Base-by-base conservation (phyloP, 2,797 vertebrate genomes). In the Arnoldichthys spilopterus region DNA sequence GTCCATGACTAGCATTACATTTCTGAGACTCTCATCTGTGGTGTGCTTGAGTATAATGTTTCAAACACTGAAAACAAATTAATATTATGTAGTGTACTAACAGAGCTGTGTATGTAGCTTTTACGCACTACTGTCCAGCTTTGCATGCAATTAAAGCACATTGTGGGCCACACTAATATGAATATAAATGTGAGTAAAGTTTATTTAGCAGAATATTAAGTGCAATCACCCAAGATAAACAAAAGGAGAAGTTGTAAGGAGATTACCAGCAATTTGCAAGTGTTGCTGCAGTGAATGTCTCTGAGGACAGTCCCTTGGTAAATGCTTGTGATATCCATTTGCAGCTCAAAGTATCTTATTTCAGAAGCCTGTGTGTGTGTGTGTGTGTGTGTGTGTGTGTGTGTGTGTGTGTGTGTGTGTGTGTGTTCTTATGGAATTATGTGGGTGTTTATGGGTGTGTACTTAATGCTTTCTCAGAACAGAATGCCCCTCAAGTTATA, bases 331-430 rank as follows among this genome's bases (percentile, higher is more conserved):
- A 53, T 40, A 40, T 67, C 51, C 49, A 56, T 54, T 47, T 67
- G 62, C 62, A 51, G 16, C 26, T 61, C 22, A 64, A 45, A 74
- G 61, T 62, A 45, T 43, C 54, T 61, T 6, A 22, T 59, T 72
- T 22, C 18, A 26, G 45, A 69, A 8, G 37, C 12, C 0, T 40
- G 37, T 37, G 37, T 40, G 24, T 26, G 20, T 40, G 37, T 40
- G 37, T 40, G 37, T 40, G 37, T 40, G 37, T 40, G 20, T 5
- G 6, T 26, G 34, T 54, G 22, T 43, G 34, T 45, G 53, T 43
- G 32, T 45, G 54, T 26, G 22, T 26, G 20, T 51, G 37, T 49
- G 24, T 59, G 70, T 40, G 53, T 59, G 34, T 45, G 22, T 58
- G 56, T 45, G 54, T 30, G 26, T 30, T 40, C 37, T 40, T 40